Conservation (phyloP, 1,140 invertebrate species). For the Venustaconcha ellipsiformis region DNA sequence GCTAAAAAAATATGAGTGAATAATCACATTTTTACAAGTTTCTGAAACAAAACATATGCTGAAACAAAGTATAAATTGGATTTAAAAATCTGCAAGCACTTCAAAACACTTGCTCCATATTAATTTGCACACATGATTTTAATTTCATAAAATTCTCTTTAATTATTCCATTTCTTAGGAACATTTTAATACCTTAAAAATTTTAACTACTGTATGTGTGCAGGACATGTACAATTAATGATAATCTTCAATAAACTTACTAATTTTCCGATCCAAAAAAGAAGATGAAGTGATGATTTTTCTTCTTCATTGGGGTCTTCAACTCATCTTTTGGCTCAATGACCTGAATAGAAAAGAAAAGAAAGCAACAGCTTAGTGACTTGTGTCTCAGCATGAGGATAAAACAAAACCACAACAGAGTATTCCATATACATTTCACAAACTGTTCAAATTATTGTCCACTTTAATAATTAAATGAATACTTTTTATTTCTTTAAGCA, state of each 20-base stretch:
- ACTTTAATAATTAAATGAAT: conserved; percentile 3
- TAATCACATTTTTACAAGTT: no score
- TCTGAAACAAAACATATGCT: no score
- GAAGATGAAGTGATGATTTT: conserved; percentile 84
- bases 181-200: no score
- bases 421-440: background rate
- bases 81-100: no score
- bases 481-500: background rate
- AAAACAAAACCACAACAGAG: background rate
- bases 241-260: conserved; percentile 75
- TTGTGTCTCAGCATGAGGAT: conserved; percentile 10
- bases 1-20: no score
- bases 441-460: background rate
- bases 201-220: background rate
- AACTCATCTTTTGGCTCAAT: conserved; percentile 71
- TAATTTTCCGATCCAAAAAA: conserved; percentile 95
- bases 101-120: no score
- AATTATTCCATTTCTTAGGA: no score
- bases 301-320: conserved; percentile 70
- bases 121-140: no score
- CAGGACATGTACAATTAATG: background rate
- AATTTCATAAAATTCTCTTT: no score
- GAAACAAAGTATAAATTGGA: no score
- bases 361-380: conserved; percentile 7
- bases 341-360: conserved; percentile 73